Evolutionary conservation across 1,140 invertebrate genomes (phyloP).

Genomic region (Lithobius niger): DNA sequence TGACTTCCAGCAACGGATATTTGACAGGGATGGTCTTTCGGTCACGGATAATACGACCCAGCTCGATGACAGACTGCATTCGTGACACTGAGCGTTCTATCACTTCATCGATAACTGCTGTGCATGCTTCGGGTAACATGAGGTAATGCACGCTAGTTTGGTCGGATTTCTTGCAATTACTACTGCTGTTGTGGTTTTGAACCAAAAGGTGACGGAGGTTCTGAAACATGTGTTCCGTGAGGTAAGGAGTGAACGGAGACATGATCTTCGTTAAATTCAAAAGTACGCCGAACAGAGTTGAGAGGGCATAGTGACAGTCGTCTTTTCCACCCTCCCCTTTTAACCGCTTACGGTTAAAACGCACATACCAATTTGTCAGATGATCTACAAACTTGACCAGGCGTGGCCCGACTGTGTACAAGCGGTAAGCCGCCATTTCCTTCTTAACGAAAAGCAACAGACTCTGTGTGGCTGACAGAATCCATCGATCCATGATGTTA

Average conservation of each 20-base stretch:
- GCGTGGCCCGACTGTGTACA: constrained; percentile 90
- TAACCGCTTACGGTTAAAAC: constrained; percentile 86
- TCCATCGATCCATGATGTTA: constrained; percentile 97
- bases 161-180: constrained; percentile 31
- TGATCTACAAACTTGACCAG: constrained; percentile 94
- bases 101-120: constrained; percentile 50
- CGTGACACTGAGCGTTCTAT: constrained; percentile 79
- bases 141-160: constrained; percentile 72
- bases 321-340: constrained; percentile 60
- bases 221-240: constrained; percentile 93
- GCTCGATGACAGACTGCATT: constrained; percentile 92
- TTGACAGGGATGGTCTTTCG: constrained; percentile 83
- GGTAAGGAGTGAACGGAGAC: constrained; percentile 94
- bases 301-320: constrained; percentile 71
- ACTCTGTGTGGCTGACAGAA: constrained; percentile 89
- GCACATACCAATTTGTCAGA: constrained; percentile 96
- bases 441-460: constrained; percentile 71
- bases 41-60: constrained; percentile 84
- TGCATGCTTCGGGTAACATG: constrained; percentile 62
- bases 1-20: constrained; percentile 90
- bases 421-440: constrained; percentile 85
- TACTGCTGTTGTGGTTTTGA: no score
- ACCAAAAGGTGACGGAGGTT: constrained; percentile 47
- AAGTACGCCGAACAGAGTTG: constrained; percentile 77
- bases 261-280: constrained; percentile 81